These are phyloP conservation scores for Lithodes maja DNA, from an alignment of 2,888 invertebrate species.

Conservation along the genomic window DNA sequence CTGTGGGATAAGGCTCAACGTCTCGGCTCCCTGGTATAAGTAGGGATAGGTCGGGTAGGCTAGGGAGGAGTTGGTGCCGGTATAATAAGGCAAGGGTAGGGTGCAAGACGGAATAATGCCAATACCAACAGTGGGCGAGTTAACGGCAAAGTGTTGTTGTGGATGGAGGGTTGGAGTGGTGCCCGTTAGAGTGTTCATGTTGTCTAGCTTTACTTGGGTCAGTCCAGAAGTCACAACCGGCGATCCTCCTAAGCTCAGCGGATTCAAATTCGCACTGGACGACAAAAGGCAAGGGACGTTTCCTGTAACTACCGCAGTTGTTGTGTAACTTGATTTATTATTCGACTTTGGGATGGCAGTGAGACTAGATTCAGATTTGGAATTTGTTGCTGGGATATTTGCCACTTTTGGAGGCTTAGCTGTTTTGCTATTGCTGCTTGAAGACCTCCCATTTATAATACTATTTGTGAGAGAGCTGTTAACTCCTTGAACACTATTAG, in stretches of 20 bases:
- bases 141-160: conserved; percentile 50
- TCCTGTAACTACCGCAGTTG: conserved; percentile 8
- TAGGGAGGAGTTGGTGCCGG: conserved; percentile 50
- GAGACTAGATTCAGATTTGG: conserved; percentile 37
- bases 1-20: conserved; percentile 45
- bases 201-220: conserved; percentile 26
- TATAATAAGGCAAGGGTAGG: conserved; percentile 55
- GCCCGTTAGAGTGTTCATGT: conserved; percentile 26
- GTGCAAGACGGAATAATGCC: conserved; percentile 55
- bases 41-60: conserved; percentile 59
- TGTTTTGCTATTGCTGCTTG: conserved; percentile 30
- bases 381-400: conserved; percentile 18
- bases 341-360: background rate
- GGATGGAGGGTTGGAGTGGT: conserved; percentile 32
- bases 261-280: conserved; percentile 10
- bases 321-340: conserved; percentile 4
- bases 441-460: conserved; percentile 28
- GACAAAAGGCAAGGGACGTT: conserved; percentile 20
- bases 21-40: conserved; percentile 54
- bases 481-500: conserved; percentile 42
- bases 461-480: conserved; percentile 9
- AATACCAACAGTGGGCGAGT: conserved; percentile 46
- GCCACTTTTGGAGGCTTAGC: conserved; percentile 25
- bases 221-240: conserved; percentile 27
- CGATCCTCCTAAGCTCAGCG: conserved; percentile 13